Evolutionary conservation across 2,797 vertebrate genomes (phyloP), one percentile per base, ranked within the genome.

Genomic region (Champsocephalus gunnari): DNA sequence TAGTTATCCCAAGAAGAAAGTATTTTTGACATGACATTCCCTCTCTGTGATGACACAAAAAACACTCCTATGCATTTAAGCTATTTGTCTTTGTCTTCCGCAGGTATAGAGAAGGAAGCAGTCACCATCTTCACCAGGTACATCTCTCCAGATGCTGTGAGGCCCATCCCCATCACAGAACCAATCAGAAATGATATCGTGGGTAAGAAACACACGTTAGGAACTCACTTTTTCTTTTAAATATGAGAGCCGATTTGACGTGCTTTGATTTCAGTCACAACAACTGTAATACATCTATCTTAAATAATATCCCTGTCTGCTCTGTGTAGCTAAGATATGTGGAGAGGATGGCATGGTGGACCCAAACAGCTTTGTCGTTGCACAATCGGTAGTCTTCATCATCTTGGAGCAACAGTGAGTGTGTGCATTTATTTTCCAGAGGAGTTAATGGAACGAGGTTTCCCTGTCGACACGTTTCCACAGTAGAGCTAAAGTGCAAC

Each of bases 341-440:
- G 98, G 98, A 49, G 98, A 99, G 90, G 98, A 99, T 2, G 98
- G 98, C 70, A 96, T 99, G 87, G 98, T 99, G 94, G 97, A 99
- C 86, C 98, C 98, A 41, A 99, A 99, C 93, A 99, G 98, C 92
- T 99, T 99, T 38, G 92, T 99, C 82, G 94, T 95, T 71, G 98
- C 98, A 56, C 98, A 99, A 94, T 94, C 95, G 5, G 90, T 98
- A 49, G 96, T 97, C 79, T 96, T 97, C 77, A 82, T 86, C 86
- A 95, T 98, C 86, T 94, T 98, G 95, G 98, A 99, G 61, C 96
- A 98, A 93, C 96, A 99, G 98, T 99, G 89, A 96, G 98, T 97
- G 62, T 68, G 38, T 62, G 44, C 56, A 12, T 73, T 66, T 10
- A n/a, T 76, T 66, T 48, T 61, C 50, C 10, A 11, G 11, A 65